Evolutionary conservation across 2,888 invertebrate genomes (phyloP), one percentile per base, ranked within the genome.

Genomic region (Microctonus aethiopoides): DNA sequence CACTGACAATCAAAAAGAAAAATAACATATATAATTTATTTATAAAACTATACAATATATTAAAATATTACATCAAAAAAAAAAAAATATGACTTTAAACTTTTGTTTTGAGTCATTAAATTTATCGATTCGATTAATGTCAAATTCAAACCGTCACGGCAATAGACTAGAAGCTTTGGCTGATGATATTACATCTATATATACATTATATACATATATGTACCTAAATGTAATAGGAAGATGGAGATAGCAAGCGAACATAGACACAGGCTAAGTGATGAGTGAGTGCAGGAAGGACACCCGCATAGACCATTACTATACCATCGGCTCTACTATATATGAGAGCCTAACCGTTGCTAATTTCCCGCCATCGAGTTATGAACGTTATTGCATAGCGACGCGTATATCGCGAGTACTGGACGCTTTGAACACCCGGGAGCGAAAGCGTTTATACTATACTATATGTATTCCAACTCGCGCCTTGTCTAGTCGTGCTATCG

Each of bases 291-390:
- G 34, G 7, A 13, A 13, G 11, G 22, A 29, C 9, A 24, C 46
- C 46, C 46, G 62, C 51, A 63, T 63, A 51, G 41, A 51, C 63
- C 46, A 16, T 63, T 46, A 63, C 3, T 10, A 46, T 46, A 63
- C 3, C 10, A 46, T 61, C 41, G 39, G 24, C 24, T 61, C 16
- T 13, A 32, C 32, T 51, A n/a, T n/a, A n/a, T n/a, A n/a, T 77
- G 16, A 16, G 79, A 75, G 80, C 81, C 82, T 78, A 78, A 80
- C 80, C 80, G 79, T 81, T 82, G 81, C 82, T 83, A 83, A 84
- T 84, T 84, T 84, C 76, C 72, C 52, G 46, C 4, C 71, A 70
- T 67, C 74, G 77, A 82, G 78, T 83, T 82, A 81, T 81, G 80
- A 76, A 76, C 67, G 72, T 76, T 73, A 77, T 66, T 78, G 75